Evolutionary conservation across 37 sponge, comb jelly and placozoan species (phyloP).

Genomic region (Petrosia ficiformis): DNA sequence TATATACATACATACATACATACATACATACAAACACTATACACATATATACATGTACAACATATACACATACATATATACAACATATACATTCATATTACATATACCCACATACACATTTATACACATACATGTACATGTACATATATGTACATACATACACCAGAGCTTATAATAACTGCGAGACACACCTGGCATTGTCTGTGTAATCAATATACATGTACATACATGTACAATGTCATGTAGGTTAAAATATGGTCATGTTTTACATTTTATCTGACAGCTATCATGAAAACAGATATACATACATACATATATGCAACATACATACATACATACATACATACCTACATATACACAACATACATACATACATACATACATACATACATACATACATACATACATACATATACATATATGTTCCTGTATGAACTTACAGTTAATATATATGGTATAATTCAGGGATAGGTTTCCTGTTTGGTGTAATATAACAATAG

Average conservation of each 20-base stretch:
- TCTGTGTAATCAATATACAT: no score
- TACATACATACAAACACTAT: not conserved
- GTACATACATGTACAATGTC: no score
- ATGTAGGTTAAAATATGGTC: no score
- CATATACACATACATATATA: not conserved
- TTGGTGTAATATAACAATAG: not conserved
- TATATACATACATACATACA: not conserved
- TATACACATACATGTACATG: not conserved
- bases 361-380: not conserved
- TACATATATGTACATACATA: not conserved
- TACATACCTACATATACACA: not conserved
- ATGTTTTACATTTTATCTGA: no score
- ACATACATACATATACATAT: not conserved
- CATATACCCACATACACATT: not conserved
- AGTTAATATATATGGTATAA: not conserved
- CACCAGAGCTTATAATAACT: no score
- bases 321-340: not conserved
- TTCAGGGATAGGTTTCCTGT: not conserved
- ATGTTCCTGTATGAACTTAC: not conserved
- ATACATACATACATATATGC: slow-evolving; percentile 1
- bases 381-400: not conserved
- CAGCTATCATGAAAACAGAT: not conserved
- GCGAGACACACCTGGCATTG: no score
- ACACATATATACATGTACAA: not conserved
- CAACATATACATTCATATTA: no score